phyloP scores from a whole-genome alignment of 2,797 vertebrate genomes.

The Enteromius argenteus region DNA sequence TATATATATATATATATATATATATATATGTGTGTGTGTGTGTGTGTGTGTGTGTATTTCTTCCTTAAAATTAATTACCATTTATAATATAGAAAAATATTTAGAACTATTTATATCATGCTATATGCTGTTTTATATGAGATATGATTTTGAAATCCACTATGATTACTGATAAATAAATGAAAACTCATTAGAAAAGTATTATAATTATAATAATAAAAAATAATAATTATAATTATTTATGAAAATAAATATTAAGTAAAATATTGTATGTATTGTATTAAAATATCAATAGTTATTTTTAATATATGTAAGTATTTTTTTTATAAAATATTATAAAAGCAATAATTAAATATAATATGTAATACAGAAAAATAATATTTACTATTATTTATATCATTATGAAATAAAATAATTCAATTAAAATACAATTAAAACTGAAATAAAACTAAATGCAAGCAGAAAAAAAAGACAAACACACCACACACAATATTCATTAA shows the following conservation, averaged over 20 bases:
- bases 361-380: background rate
- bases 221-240: background rate
- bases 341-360: background rate
- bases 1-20: too few relatives aligned
- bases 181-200: background rate
- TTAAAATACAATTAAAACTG: too few relatives aligned
- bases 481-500: too few relatives aligned
- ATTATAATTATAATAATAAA: background rate
- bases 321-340: background rate
- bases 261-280: too few relatives aligned
- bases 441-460: background rate
- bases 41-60: too few relatives aligned
- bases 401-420: background rate
- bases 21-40: too few relatives aligned
- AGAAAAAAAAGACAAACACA: too few relatives aligned
- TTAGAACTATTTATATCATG: too few relatives aligned
- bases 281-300: too few relatives aligned
- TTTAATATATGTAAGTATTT: too few relatives aligned
- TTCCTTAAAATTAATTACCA: background rate
- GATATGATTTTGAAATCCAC: too few relatives aligned
- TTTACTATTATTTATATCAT: background rate
- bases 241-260: background rate
- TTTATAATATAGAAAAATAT: background rate
- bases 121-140: too few relatives aligned
- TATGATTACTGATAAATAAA: background rate